Base-by-base conservation (phyloP, 2,113 vertebrate species). In the Thymallus thymallus region DNA sequence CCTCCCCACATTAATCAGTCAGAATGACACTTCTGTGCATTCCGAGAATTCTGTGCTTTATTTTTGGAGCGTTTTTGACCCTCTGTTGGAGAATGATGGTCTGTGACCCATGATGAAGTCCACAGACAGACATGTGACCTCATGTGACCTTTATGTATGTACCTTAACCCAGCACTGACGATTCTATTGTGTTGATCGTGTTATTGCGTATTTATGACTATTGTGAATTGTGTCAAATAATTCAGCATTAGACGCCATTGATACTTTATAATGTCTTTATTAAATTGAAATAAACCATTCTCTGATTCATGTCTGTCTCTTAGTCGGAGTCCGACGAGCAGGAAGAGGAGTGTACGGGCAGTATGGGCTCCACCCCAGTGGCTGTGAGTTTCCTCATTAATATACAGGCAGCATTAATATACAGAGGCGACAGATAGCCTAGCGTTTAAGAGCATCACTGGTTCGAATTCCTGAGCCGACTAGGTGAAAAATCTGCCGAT, bases 301-400 rank as follows among this genome's bases (percentile, higher is more conserved):
- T 41, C 35, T 41, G 35, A 41, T 41, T 41, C 0, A 9, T 63
- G 58, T 85, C 10, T 86, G 75, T 84, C 65, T 86, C 82, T 45
- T 85, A 94, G 93, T 90, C 88, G 0, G 92, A 93, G 86, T 88
- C 85, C 0, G 48, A 51, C 18, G 91, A 93, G 82, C 94, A 89
- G 56, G 92, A 94, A 20, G 93, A 93, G 71, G 92, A 93, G 76
- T 68, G 85, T 0, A 87, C 79, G 1, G 88, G 91, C 66, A 92
- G 90, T 6, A 77, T 92, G 77, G 91, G 91, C 76, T 90, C 92
- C 0, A 83, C 83, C 13, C 22, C 89, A 9, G 91, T 93, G 22
- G 91, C 92, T 58, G 94, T 94, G 80, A 93, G 94, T 92, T 26
- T 73, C 16, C 3, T 1, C 35, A 41, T 41, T 41, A 3, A 41